A percentile compares a stretch with the other conserved stretches of the same genome.
Evolutionary conservation across 2,113 vertebrate species (phyloP).

Genomic region (Piaya cayana): DNA sequence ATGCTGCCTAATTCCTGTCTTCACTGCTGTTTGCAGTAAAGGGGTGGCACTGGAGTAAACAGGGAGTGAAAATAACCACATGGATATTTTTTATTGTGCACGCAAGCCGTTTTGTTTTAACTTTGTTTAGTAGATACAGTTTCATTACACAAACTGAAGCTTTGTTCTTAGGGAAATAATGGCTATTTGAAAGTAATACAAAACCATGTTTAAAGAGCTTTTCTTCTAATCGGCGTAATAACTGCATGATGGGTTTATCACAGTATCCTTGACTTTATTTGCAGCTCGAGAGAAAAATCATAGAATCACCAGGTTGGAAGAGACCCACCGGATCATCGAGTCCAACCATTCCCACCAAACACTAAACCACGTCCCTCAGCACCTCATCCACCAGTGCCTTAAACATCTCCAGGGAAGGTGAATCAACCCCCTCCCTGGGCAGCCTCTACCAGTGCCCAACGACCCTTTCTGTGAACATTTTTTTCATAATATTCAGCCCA

Average conservation of each 20-base stretch:
- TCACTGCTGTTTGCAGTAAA: not conserved
- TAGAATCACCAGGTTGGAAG: too few relatives aligned
- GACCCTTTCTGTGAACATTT: too few relatives aligned
- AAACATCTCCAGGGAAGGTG: too few relatives aligned
- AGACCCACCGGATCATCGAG: too few relatives aligned
- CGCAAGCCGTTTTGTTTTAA: not conserved
- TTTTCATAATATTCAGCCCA: too few relatives aligned
- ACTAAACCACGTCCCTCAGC: too few relatives aligned
- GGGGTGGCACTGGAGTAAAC: not conserved
- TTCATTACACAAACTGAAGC: not conserved
- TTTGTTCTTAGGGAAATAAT: not conserved
- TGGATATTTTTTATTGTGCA: not conserved
- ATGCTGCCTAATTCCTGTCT: not conserved
- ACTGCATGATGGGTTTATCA: not conserved
- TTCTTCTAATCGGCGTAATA: not conserved
- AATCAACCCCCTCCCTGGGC: too few relatives aligned
- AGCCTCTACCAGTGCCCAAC: too few relatives aligned
- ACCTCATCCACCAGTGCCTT: too few relatives aligned
- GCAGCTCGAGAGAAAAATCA: not conserved
- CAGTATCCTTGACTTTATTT: not conserved
- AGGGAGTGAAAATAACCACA: not conserved
- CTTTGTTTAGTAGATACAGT: not conserved
- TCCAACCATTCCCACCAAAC: too few relatives aligned
- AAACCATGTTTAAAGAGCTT: not conserved
- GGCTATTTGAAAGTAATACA: not conserved